Conservation (phyloP, 2,888 invertebrate species). For the Ferdinandea cuprea region DNA sequence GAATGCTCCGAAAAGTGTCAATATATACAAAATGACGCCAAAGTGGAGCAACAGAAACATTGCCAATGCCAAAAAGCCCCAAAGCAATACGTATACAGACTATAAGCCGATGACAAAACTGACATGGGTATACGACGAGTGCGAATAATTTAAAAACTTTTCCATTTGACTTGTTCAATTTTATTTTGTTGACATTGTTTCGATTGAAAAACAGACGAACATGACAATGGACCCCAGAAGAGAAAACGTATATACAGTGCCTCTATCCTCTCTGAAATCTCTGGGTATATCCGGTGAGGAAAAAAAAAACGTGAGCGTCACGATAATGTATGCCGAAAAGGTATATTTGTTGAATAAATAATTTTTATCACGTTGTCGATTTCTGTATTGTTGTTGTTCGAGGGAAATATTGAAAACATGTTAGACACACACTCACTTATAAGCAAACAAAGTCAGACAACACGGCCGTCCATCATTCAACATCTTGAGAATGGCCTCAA, state of each 20-base stretch:
- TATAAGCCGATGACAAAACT: constrained; percentile 52
- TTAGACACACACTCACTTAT: constrained; percentile 1
- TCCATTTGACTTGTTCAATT: constrained; percentile 32
- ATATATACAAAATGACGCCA: background rate
- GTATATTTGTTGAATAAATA: constrained; percentile 41
- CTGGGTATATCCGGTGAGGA: background rate
- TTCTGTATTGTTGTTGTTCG: background rate
- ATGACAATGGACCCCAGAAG: background rate
- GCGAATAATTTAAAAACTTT: constrained; percentile 52
- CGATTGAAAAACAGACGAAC: background rate
- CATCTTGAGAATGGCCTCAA: constrained; percentile 16
- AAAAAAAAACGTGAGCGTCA: background rate
- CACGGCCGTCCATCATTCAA: background rate
- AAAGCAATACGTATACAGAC: too few species aligned
- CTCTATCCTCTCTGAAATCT: background rate
- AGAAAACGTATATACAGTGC: background rate
- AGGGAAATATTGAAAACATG: constrained; percentile 28
- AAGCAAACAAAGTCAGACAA: constrained; percentile 10
- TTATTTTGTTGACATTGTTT: constrained; percentile 20
- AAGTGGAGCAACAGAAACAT: background rate
- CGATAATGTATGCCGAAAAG: constrained; percentile 41
- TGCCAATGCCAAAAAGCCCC: constrained; percentile 2
- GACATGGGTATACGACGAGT: constrained; percentile 28
- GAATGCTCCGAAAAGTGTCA: constrained; percentile 7
- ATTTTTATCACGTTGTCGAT: constrained; percentile 22